These are phyloP conservation scores for Odontamblyopus lacepedii DNA, from an alignment of 2,797 vertebrate genomes.

Conservation along the genomic window DNA sequence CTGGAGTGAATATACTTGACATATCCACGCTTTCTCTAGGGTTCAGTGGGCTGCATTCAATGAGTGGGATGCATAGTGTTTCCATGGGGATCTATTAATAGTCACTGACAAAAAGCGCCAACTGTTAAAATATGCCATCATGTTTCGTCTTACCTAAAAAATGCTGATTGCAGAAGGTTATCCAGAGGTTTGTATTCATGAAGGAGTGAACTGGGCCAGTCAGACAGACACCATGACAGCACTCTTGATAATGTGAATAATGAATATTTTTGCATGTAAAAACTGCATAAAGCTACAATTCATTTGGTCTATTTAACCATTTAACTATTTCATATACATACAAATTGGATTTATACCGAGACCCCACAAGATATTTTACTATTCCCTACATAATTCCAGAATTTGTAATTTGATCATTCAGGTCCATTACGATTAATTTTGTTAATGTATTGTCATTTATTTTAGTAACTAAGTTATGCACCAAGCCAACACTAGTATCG, in stretches of 20 bases:
- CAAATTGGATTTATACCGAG: background rate
- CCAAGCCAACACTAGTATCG: too few species aligned
- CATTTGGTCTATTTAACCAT: too few species aligned
- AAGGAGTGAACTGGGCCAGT: background rate
- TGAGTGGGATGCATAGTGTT: constrained; percentile 79
- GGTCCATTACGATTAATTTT: background rate
- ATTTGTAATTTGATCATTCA: background rate
- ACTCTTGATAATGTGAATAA: background rate
- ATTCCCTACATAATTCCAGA: background rate
- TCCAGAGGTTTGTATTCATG: background rate
- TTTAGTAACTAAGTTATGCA: too few species aligned
- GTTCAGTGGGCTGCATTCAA: constrained; percentile 62
- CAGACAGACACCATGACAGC: background rate
- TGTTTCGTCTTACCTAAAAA: constrained; percentile 52
- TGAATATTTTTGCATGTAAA: too few species aligned
- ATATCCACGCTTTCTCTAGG: constrained; percentile 54
- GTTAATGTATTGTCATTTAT: background rate
- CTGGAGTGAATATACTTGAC: constrained; percentile 18
- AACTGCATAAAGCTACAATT: too few species aligned
- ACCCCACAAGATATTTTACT: background rate
- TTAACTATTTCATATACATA: too few species aligned
- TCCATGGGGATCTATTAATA: constrained; percentile 85
- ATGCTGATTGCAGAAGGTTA: constrained; percentile 11
- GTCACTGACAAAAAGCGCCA: constrained; percentile 61
- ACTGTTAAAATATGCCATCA: constrained; percentile 78